Percentiles rank a stretch among this genome's conserved stretches.
phyloP scores from a whole-genome alignment of 2,888 invertebrate genomes.

The Erebia ligea region DNA sequence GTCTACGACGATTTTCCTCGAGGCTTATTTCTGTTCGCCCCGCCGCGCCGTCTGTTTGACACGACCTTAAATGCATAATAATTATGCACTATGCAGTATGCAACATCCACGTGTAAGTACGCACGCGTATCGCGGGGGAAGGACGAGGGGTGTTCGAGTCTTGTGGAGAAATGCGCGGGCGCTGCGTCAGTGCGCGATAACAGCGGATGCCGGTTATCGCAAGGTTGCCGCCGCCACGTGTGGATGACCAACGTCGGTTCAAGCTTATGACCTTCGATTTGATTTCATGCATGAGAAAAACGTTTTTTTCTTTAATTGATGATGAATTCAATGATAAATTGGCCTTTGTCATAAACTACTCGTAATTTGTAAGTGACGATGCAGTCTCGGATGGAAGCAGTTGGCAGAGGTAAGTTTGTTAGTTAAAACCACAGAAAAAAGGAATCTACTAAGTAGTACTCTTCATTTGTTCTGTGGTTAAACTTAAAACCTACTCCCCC shows the following conservation, averaged over 20 bases:
- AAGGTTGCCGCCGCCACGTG: conserved; percentile 70
- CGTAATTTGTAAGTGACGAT: no score
- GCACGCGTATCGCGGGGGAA: conserved; percentile 35
- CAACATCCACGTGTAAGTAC: conserved; percentile 64
- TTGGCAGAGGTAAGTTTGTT: no score
- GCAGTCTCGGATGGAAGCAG: no score
- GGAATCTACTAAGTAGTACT: no score
- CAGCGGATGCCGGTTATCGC: conserved; percentile 72
- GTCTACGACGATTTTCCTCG: background rate
- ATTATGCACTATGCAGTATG: conserved; percentile 7
- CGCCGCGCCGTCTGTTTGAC: conserved; percentile 17
- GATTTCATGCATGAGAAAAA: conserved; percentile 25
- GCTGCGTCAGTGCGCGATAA: conserved; percentile 63
- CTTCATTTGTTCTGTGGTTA: no score
- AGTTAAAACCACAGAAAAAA: no score
- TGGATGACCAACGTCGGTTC: conserved; percentile 47
- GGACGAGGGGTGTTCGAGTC: conserved; percentile 32
- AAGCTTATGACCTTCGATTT: conserved; percentile 37
- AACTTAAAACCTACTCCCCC: no score
- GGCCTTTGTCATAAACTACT: no score
- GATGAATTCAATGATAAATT: no score
- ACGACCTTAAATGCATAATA: conserved; percentile 29
- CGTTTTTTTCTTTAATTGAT: conserved; percentile 10
- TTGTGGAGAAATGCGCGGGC: conserved; percentile 63
- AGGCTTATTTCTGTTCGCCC: background rate